phyloP scores from a whole-genome alignment of 2,113 vertebrate genomes.

The Calidris pygmaea region DNA sequence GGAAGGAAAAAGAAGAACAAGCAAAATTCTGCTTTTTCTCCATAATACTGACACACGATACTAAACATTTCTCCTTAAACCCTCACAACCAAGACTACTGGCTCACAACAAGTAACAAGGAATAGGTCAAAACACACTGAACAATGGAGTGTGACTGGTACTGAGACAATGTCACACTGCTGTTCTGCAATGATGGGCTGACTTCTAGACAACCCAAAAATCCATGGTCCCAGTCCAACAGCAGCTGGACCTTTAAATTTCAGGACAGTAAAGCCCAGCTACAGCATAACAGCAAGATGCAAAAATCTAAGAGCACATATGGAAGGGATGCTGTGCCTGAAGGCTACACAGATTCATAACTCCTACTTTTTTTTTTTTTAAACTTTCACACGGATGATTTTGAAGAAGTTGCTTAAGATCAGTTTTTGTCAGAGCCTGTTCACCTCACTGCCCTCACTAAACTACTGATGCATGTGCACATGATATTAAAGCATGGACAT shows the following conservation, averaged over 20 bases:
- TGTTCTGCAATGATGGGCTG: not conserved
- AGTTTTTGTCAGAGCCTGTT: not conserved
- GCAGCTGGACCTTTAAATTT: not conserved
- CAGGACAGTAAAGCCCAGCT: not conserved
- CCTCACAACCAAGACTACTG: not conserved
- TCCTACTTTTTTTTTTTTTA: not conserved
- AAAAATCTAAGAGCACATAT: not conserved
- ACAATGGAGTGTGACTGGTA: not conserved
- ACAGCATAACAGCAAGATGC: not conserved
- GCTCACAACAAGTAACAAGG: not conserved
- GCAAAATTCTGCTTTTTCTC: not conserved
- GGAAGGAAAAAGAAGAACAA: not conserved
- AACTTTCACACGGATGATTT: not conserved
- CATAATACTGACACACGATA: not conserved
- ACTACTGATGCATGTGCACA: not conserved
- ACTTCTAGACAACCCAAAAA: not conserved
- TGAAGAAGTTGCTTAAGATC: not conserved
- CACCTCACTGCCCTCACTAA: not conserved
- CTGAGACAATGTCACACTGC: fast-evolving
- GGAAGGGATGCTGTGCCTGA: not conserved
- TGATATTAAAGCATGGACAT: not conserved
- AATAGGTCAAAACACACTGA: not conserved
- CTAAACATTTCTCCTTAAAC: not conserved
- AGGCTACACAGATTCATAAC: not conserved
- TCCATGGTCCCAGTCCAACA: not conserved